Base-by-base conservation (phyloP, 2,888 invertebrate species). In the Malachius bipustulatus region DNA sequence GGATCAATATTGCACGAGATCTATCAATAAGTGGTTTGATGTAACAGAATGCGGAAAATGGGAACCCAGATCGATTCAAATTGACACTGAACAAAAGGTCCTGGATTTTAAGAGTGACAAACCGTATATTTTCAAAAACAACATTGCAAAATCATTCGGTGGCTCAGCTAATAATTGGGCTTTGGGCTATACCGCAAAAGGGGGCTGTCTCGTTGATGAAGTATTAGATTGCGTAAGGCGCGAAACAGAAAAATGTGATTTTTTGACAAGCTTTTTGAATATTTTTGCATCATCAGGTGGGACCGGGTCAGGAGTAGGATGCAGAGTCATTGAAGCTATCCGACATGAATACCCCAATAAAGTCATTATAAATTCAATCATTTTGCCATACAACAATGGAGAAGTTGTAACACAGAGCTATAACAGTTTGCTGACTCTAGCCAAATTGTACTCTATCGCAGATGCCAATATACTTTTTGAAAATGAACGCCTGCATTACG, bases 121-220 rank as follows among this genome's bases (percentile, higher is more conserved):
- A 56, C 42, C 46, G 2, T 68, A 66, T 47, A 52, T 55, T n/a
- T 54, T 56, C 26, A 51, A 51, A 41, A 66, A 64, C 50, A 43
- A 66, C 30, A 51, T 66, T 30, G 59, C 58, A 14, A 59, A 60
- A 39, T 47, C 57, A 9, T 60, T 58, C 14, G 63, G 64, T 10
- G 69, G 70, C 14, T 62, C 66, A 11, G 69, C 64, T 2, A 71
- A 71, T 45, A 71, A 71, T 51, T 70, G 70, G 70, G 67, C 68
- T 0, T 65, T 58, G 38, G 70, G 69, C 16, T 69, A 68, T 44
- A 47, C 47, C 2, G 47, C 48, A n/a, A 65, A 60, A 44, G 62
- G 67, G 26, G 49, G 54, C 16, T 47, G 60, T 27, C 38, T 70
- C 8, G 46, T 52, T 4, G 52, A 55, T 3, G 47, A 52, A 2